Base-by-base conservation (phyloP, 2,888 invertebrate genomes). In the Ernsta delagoae region DNA sequence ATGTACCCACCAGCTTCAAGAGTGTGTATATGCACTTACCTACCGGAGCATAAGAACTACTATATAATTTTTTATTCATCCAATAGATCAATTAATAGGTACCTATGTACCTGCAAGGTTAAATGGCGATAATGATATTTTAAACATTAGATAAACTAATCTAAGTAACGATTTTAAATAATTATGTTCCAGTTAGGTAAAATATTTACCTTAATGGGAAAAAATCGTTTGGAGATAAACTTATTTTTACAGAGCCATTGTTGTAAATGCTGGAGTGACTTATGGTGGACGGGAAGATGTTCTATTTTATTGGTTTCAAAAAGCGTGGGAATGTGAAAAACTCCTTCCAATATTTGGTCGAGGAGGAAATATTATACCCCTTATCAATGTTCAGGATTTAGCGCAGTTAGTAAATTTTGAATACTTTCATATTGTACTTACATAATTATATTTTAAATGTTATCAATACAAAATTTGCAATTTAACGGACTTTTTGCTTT, bases 241-340 rank as follows among this genome's bases (percentile, higher is more conserved):
- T 8, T 39, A 39, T 48, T n/a, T 16, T 63, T 70, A 61, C 75
- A 92, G 92, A 31, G 90, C 92, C 5, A 70, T 85, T 61, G 95
- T 96, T n/a, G 81, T 96, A 34, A 94, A 94, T 56, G 83, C 94
- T 9, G 96, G 96, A 1, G 82, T 95, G 12, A 94, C 95, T 0
- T 96, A 96, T 73, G 96, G 96, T 0, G 94, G 93, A 8, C 94
- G 92, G 53, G 95, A 96, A 78, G 94, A 94, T 50, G 88, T 93
- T n/a, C 84, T 96, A 1, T 94, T 94, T 73, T 95, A 94, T 78
- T 94, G 96, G 81, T 96, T 96, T 79, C 96, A 95, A 87, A 92
- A 94, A 78, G 94, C 95, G 9, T 96, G 96, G 95, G 92, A 94
- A 71, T 95, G 95, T 74, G 94, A 94, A 71, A 87, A 87, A n/a